phyloP scores from a whole-genome alignment of 2,888 invertebrate genomes.

The Limnephilus rhombicus region DNA sequence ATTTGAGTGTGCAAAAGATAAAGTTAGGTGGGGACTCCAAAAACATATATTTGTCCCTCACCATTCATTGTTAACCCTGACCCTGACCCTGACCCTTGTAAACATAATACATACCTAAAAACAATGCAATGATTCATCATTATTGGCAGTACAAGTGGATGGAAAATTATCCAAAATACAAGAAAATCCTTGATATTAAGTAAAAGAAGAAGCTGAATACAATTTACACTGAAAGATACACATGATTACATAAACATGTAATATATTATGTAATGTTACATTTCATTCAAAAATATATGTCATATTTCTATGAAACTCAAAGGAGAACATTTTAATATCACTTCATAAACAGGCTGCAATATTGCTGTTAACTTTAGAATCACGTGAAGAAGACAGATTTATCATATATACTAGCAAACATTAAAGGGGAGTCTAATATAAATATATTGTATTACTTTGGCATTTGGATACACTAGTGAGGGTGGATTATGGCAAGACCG shows the following conservation, averaged over 20 bases:
- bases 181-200: not conserved
- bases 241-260: not conserved
- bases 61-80: not conserved
- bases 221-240: slow-evolving; percentile 16
- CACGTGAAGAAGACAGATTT: slow-evolving; percentile 46
- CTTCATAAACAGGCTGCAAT: slow-evolving; percentile 47
- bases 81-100: not conserved
- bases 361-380: slow-evolving; percentile 51
- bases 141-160: slow-evolving; percentile 18
- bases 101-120: not conserved
- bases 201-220: slow-evolving; percentile 21
- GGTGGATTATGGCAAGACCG: not conserved
- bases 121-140: not conserved
- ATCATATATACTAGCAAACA: not conserved
- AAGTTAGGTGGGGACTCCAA: not conserved
- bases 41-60: not conserved
- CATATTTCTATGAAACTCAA: slow-evolving; percentile 42
- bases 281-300: slow-evolving; percentile 43
- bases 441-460: slow-evolving; percentile 37
- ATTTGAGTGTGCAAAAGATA: not conserved
- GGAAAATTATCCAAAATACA: slow-evolving; percentile 28
- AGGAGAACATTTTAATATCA: slow-evolving; percentile 43
- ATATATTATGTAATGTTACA: not conserved
- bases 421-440: not conserved
- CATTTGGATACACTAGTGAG: slow-evolving; percentile 20